Evolutionary conservation across 2,797 vertebrate species (phyloP).

Genomic region (Hippocampus kuda): DNA sequence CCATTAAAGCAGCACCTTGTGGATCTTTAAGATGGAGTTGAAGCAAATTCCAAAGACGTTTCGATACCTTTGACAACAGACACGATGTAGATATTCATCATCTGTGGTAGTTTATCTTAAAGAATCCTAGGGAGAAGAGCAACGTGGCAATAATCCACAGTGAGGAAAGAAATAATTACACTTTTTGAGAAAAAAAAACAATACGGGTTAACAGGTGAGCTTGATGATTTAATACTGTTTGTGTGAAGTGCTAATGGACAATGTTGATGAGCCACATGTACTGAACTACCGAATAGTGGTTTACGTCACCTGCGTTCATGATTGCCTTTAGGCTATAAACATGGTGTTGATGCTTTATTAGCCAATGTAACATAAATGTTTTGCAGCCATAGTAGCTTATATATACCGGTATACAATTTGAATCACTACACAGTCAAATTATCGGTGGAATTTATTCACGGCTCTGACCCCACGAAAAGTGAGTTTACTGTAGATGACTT

Average conservation of each 20-base stretch:
- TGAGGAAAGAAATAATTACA: slow-evolving; percentile 24
- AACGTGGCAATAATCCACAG: slow-evolving; percentile 19
- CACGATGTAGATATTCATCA: slow-evolving; percentile 31
- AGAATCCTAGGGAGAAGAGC: slow-evolving; percentile 23
- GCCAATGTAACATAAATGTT: not conserved
- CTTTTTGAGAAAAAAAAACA: slow-evolving; percentile 3
- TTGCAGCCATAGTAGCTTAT: not conserved
- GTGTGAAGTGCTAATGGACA: too few species aligned
- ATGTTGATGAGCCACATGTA: too few species aligned
- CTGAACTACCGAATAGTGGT: not conserved
- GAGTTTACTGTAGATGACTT: too few species aligned
- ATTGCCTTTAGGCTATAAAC: not conserved
- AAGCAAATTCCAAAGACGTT: slow-evolving; percentile 27
- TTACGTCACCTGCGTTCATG: not conserved
- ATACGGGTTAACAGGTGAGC: slow-evolving; percentile 1
- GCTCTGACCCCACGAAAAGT: too few species aligned
- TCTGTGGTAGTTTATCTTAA: slow-evolving; percentile 11
- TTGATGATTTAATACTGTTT: slow-evolving; percentile 3
- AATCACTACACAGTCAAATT: not conserved
- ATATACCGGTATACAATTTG: not conserved
- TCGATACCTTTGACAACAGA: slow-evolving; percentile 27
- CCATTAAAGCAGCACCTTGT: slow-evolving; percentile 9
- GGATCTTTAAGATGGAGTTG: not conserved
- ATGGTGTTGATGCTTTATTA: not conserved
- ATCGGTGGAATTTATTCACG: not conserved